These are phyloP conservation scores for Gavialis gangeticus DNA, from an alignment of 2,113 vertebrate genomes.

Conservation along the genomic window DNA sequence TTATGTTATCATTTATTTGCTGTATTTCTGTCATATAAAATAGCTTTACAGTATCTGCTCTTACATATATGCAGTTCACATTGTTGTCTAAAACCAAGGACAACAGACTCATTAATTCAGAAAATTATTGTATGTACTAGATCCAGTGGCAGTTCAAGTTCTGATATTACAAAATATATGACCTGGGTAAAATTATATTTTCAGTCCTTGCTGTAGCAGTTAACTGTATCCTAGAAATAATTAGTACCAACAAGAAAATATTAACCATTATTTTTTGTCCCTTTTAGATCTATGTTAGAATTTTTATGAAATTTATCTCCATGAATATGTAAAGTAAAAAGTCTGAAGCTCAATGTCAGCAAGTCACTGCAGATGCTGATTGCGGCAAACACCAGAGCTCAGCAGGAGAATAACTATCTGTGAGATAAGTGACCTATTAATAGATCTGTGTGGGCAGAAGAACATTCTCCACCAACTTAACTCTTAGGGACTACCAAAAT, in stretches of 20 bases:
- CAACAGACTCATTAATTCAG: background rate
- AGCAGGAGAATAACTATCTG: background rate
- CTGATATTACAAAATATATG: background rate
- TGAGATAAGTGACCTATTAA: background rate
- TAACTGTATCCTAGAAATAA: background rate
- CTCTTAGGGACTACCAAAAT: background rate
- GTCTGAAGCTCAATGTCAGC: background rate
- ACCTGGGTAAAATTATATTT: background rate
- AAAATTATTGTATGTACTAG: background rate
- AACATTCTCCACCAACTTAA: background rate
- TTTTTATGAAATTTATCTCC: background rate
- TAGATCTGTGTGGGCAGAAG: background rate
- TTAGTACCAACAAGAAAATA: background rate
- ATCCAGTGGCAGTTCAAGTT: background rate
- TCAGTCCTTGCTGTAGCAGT: background rate
- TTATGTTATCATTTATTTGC: background rate
- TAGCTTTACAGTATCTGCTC: background rate
- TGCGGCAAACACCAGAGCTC: background rate
- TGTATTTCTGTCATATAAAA: background rate
- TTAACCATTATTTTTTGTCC: background rate
- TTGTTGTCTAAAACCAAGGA: background rate
- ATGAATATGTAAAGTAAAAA: background rate
- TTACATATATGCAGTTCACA: background rate
- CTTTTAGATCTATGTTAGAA: background rate
- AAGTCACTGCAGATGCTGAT: background rate